phyloP scores from a whole-genome alignment of 1,140 invertebrate species.

The Probaryconus sp. region DNA sequence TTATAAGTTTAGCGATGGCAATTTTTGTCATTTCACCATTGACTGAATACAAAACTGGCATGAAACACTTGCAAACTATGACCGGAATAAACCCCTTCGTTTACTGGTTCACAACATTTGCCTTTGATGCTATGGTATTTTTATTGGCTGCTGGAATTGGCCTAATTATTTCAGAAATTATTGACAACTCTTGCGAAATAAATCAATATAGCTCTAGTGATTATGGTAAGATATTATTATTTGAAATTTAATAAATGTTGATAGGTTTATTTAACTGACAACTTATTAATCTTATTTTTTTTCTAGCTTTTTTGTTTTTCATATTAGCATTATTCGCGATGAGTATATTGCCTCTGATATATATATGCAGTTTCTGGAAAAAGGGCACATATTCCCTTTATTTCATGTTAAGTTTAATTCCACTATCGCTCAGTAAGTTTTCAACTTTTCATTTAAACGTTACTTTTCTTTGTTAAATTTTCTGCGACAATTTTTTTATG shows the following conservation, averaged over 20 bases:
- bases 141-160: conserved; percentile 58
- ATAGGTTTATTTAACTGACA: no score
- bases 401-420: conserved; percentile 62
- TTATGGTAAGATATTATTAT: no score
- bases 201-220: no score
- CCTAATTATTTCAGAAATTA: no score
- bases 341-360: conserved; percentile 63
- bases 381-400: conserved; percentile 66
- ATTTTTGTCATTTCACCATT: conserved; percentile 71
- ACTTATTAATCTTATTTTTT: no score
- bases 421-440: no score
- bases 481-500: background rate
- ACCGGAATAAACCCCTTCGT: conserved; percentile 79
- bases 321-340: no score
- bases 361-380: conserved; percentile 69
- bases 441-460: no score
- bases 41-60: conserved; percentile 71
- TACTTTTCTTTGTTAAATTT: no score
- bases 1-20: conserved; percentile 54
- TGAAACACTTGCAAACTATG: conserved; percentile 84
- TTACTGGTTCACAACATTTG: conserved; percentile 81
- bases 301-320: no score
- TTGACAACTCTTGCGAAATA: no score
- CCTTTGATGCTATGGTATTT: conserved; percentile 80
- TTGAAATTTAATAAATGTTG: no score